Conservation (phyloP, 2,797 vertebrate species). For the Myotis planiceps region DNA sequence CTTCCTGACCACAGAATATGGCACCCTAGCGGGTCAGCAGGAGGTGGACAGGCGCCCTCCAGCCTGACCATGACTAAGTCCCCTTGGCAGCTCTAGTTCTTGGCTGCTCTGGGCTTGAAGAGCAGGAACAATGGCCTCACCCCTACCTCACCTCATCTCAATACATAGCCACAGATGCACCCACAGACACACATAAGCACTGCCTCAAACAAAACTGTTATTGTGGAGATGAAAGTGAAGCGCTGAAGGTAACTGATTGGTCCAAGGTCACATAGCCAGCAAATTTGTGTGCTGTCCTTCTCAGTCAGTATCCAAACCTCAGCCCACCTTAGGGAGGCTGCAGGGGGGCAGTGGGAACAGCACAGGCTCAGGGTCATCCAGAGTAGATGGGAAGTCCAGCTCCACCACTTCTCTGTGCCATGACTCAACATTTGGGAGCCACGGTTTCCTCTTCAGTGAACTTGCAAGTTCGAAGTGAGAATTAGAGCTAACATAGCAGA, state of each 20-base stretch:
- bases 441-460: neutral
- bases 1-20: constrained; percentile 48
- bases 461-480: neutral
- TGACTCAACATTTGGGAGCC: neutral
- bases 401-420: neutral
- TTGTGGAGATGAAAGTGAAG: neutral
- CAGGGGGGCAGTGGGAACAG: neutral
- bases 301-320: neutral
- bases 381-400: neutral
- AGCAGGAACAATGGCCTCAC: neutral
- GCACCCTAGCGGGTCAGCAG: neutral
- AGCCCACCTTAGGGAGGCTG: neutral
- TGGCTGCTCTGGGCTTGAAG: neutral
- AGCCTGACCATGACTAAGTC: constrained; percentile 3
- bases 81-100: neutral
- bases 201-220: neutral
- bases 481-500: neutral
- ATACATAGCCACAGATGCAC: neutral
- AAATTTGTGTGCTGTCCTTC: neutral
- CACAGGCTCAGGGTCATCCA: neutral
- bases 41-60: neutral
- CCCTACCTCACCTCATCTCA: neutral
- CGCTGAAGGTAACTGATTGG: neutral
- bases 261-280: neutral
- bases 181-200: neutral